Conservation (phyloP, 2,888 invertebrate genomes). For the Gari tellinella region DNA sequence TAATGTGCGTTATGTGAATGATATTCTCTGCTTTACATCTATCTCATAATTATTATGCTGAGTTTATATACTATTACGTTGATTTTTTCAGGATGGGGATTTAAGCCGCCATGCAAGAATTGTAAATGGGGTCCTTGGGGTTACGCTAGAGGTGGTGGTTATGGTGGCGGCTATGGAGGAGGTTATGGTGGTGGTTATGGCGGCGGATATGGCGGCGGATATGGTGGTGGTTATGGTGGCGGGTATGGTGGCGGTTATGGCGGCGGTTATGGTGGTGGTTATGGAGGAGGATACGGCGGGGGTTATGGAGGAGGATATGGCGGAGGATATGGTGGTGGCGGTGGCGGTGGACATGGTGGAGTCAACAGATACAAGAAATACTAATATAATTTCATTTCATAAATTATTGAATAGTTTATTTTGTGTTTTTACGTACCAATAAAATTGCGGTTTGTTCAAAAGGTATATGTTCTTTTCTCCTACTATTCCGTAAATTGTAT, state of each 20-base stretch:
- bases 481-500: too few species aligned
- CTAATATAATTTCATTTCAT: too few species aligned
- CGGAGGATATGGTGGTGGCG: constrained; percentile 10
- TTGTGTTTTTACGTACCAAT: too few species aligned
- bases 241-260: constrained; percentile 8
- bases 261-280: background rate
- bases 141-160: constrained; percentile 13
- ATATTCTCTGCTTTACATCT: too few species aligned
- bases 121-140: constrained; percentile 6
- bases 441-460: too few species aligned
- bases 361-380: constrained; percentile 1
- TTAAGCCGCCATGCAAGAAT: too few species aligned
- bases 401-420: too few species aligned
- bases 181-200: constrained; percentile 21
- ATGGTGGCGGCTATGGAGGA: constrained; percentile 25
- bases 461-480: too few species aligned
- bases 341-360: constrained; percentile 8
- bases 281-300: constrained; percentile 7
- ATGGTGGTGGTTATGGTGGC: constrained; percentile 5
- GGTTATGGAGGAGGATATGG: constrained; percentile 8
- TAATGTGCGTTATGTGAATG: too few species aligned
- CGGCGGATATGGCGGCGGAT: constrained; percentile 12
- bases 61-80: too few species aligned
- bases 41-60: too few species aligned
- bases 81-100: too few species aligned